Percentiles rank a stretch among this genome's conserved stretches.
These are phyloP conservation scores for Aradophagus sp. DNA, from an alignment of 1,140 invertebrate genomes.

Conservation along the genomic window DNA sequence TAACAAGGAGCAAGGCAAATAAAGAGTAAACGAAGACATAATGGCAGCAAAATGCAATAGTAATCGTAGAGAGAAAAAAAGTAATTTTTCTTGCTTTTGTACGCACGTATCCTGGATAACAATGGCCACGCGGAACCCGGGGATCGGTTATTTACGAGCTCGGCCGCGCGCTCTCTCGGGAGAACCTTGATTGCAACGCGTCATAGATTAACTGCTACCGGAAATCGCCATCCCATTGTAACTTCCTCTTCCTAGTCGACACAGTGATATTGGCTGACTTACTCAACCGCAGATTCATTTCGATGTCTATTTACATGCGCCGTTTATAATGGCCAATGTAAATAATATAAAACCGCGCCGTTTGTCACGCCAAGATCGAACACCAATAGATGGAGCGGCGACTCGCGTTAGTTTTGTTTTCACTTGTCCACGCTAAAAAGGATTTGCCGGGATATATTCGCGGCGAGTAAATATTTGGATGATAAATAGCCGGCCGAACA, in stretches of 20 bases:
- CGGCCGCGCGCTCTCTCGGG: conserved; percentile 19
- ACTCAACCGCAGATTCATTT: conserved; percentile 51
- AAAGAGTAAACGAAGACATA: conserved; percentile 51
- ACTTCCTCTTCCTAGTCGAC: conserved; percentile 58
- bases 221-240: conserved; percentile 59
- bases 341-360: conserved; percentile 43
- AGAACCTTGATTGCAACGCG: conserved; percentile 64
- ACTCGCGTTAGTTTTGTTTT: conserved; percentile 14
- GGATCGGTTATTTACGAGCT: conserved; percentile 64
- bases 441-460: conserved; percentile 12
- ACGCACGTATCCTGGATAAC: conserved; percentile 42
- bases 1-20: conserved; percentile 38
- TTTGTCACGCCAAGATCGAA: conserved; percentile 32
- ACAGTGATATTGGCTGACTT: conserved; percentile 58
- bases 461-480: conserved; percentile 3
- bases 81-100: conserved; percentile 42
- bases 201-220: conserved; percentile 63
- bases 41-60: conserved; percentile 50
- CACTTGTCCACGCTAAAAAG: neutral
- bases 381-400: conserved; percentile 9
- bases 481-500: too few relatives aligned
- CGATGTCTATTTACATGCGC: conserved; percentile 49
- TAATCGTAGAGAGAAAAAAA: conserved; percentile 36
- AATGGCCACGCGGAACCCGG: conserved; percentile 47
- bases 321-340: conserved; percentile 50